phyloP scores from a whole-genome alignment of 2,797 vertebrate species.

The Eptatretus atami region DNA sequence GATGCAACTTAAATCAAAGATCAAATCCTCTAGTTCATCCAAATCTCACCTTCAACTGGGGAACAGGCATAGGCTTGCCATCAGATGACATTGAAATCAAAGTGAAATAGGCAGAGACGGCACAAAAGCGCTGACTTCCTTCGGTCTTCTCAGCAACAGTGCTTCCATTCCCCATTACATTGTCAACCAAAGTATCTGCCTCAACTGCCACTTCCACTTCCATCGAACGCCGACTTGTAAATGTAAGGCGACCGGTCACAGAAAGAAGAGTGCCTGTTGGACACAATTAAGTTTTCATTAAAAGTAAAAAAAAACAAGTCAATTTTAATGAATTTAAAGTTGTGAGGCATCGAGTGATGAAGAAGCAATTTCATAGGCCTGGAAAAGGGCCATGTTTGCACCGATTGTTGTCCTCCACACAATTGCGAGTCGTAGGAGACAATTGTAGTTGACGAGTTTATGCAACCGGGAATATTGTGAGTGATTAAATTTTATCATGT shows the following conservation, averaged over 20 bases:
- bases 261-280: constrained; percentile 44
- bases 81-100: constrained; percentile 59
- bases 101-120: constrained; percentile 65
- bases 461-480: too few species aligned
- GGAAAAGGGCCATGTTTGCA: too few species aligned
- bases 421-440: too few species aligned
- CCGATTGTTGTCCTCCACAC: too few species aligned
- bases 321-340: too few species aligned
- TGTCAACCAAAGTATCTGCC: constrained; percentile 34
- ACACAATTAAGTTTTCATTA: neutral
- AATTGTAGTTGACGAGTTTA: too few species aligned
- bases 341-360: too few species aligned
- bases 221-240: constrained; percentile 71
- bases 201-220: constrained; percentile 82
- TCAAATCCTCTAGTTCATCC: neutral
- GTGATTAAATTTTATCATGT: too few species aligned
- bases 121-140: constrained; percentile 24
- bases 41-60: constrained; percentile 39
- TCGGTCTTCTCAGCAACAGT: constrained; percentile 22
- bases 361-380: too few species aligned
- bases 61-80: constrained; percentile 30
- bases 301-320: too few species aligned
- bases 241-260: constrained; percentile 56
- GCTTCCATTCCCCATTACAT: constrained; percentile 56
- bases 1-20: constrained; percentile 1